Evolutionary conservation across 2,888 invertebrate genomes (phyloP), one percentile per base, ranked within the genome.

Genomic region (Neuroscelio doddi): DNA sequence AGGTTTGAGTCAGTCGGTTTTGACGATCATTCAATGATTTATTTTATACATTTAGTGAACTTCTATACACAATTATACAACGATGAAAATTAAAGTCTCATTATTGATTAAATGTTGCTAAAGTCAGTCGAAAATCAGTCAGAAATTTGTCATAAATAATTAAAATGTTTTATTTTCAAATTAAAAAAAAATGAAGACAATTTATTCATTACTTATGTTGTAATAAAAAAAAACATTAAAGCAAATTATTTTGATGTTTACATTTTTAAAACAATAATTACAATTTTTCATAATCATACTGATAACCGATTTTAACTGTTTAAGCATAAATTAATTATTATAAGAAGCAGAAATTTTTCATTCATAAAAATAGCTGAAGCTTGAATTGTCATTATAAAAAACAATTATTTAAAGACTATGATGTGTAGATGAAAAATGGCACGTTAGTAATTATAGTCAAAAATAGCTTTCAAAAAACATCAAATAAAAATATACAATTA

Each of bases 21-120:
- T n/a, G 15, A 36, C 15, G 36, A 36, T 36, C 15, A 36, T 36
- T 36, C 79, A 81, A 81, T 81, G 75, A 72, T 82, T 82, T 82
- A 82, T 82, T 82, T 80, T 82, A 82, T 80, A 81, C 80, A 82
- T 77, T 79, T 77, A 82, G 77, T 78, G 80, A 81, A 78, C 76
- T 75, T 80, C 80, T 82, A 82, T 82, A 82, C 82, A 82, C 81
- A 82, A 82, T 80, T 82, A 82, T 82, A 82, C 81, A 82, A 82
- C 81, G 79, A 82, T 82, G 76, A 78, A 81, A 82, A 82, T 80
- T 66, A 80, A 77, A 78, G 70, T 75, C 75, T 59, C 52, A 70
- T 62, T 47, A 59, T 58, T 59, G 61, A 21, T 51, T 14, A 16
- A 50, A 29, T 41, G 21, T 42, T 17, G 5, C 30, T 41, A 41